These are phyloP conservation scores for Nebria brevicollis DNA, from an alignment of 2,888 invertebrate genomes.

Conservation along the genomic window DNA sequence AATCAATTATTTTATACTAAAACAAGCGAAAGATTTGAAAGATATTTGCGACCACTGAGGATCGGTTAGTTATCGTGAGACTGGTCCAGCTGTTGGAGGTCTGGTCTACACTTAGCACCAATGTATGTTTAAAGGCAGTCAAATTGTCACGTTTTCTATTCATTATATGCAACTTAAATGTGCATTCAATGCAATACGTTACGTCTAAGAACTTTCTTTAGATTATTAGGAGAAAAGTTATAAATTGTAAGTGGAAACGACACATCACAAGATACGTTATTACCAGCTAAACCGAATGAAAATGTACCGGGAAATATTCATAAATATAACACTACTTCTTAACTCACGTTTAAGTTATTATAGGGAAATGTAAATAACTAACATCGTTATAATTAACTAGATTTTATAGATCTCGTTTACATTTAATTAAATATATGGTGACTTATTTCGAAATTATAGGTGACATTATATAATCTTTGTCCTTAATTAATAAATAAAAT, in stretches of 20 bases:
- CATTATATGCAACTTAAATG: slow-evolving; percentile 19
- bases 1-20: no score
- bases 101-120: background rate
- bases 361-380: background rate
- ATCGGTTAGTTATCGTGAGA: background rate
- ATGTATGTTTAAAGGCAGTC: slow-evolving; percentile 3
- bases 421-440: background rate
- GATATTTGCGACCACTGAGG: background rate
- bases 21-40: no score
- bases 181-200: slow-evolving; percentile 10
- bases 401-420: background rate
- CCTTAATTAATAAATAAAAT: no score
- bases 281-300: slow-evolving; percentile 16
- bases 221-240: slow-evolving; percentile 34
- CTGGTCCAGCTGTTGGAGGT: slow-evolving; percentile 4
- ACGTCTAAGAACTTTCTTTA: slow-evolving; percentile 25
- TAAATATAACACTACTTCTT: slow-evolving; percentile 2
- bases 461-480: no score
- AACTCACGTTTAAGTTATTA: background rate
- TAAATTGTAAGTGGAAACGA: slow-evolving; percentile 26
- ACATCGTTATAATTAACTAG: slow-evolving; percentile 1
- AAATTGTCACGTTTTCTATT: slow-evolving; percentile 32
- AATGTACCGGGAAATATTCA: slow-evolving; percentile 19
- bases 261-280: slow-evolving; percentile 13
- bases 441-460: background rate